These are phyloP conservation scores for Saturnia pavonia DNA, from an alignment of 2,888 invertebrate species.

Conservation along the genomic window DNA sequence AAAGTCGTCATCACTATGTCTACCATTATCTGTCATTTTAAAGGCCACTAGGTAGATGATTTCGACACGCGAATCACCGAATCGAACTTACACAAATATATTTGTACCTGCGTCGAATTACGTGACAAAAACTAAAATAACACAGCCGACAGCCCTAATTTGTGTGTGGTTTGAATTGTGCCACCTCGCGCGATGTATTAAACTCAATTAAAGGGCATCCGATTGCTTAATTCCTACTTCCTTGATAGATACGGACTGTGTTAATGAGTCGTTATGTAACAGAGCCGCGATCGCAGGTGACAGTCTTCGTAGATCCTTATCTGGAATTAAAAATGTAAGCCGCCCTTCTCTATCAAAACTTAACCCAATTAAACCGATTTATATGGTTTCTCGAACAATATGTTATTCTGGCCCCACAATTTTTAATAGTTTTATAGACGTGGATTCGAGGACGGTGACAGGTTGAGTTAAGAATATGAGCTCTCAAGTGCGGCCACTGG, in stretches of 20 bases:
- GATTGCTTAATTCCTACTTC: constrained; percentile 8
- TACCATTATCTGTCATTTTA: too few species aligned
- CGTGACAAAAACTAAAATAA: neutral
- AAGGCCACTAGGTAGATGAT: too few species aligned
- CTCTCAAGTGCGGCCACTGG: neutral
- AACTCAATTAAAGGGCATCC: constrained; percentile 10
- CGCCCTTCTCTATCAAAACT: neutral
- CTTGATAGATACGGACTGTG: neutral
- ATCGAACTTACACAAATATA: neutral
- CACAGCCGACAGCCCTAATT: neutral
- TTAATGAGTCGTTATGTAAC: neutral
- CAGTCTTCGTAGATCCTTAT: constrained; percentile 6
- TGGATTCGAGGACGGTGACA: neutral
- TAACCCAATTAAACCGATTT: constrained; percentile 3
- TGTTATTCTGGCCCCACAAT: neutral
- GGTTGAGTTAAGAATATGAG: neutral
- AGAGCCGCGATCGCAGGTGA: constrained; percentile 5
- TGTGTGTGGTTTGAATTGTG: neutral
- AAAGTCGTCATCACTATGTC: too few species aligned
- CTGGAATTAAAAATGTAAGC: neutral
- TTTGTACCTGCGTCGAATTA: neutral
- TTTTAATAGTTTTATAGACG: neutral
- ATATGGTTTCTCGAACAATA: neutral
- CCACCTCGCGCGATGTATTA: neutral
- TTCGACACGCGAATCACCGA: too few species aligned